A percentile compares a stretch with the other conserved stretches of the same genome.
Conservation (phyloP, 2,113 vertebrate species). For the Macrotis lagotis region DNA sequence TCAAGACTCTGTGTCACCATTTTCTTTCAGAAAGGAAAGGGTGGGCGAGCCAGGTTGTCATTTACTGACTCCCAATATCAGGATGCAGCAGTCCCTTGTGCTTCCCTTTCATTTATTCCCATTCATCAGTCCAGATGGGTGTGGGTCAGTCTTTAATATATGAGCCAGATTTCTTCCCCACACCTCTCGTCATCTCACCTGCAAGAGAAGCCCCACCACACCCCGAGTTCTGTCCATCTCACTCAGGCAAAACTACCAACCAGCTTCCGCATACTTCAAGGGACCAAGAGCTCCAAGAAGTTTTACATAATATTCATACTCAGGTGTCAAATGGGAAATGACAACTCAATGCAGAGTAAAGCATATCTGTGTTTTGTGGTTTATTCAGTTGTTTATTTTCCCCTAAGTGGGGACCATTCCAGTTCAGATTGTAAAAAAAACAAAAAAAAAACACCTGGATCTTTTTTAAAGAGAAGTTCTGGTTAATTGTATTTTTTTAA, state of each 20-base stretch:
- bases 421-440: not conserved
- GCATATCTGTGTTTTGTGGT: not conserved
- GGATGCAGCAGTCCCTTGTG: not conserved
- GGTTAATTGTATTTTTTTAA: not conserved
- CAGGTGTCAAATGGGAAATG: conserved; percentile 48
- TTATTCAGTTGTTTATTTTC: not conserved
- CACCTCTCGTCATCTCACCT: not conserved
- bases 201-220: not conserved
- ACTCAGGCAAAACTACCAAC: not conserved
- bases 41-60: not conserved
- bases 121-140: not conserved
- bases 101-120: not conserved
- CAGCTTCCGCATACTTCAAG: not conserved
- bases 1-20: not conserved
- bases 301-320: conserved; percentile 10
- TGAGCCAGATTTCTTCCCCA: not conserved
- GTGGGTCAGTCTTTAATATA: not conserved
- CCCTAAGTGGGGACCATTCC: not conserved
- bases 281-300: not conserved
- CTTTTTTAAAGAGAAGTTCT: not conserved
- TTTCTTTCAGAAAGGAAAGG: not conserved
- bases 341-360: not conserved
- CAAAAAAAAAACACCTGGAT: not conserved
- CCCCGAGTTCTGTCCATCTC: not conserved
- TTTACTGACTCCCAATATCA: not conserved